Base-by-base conservation (phyloP, 2,888 invertebrate genomes). In the Gortyna flavago region DNA sequence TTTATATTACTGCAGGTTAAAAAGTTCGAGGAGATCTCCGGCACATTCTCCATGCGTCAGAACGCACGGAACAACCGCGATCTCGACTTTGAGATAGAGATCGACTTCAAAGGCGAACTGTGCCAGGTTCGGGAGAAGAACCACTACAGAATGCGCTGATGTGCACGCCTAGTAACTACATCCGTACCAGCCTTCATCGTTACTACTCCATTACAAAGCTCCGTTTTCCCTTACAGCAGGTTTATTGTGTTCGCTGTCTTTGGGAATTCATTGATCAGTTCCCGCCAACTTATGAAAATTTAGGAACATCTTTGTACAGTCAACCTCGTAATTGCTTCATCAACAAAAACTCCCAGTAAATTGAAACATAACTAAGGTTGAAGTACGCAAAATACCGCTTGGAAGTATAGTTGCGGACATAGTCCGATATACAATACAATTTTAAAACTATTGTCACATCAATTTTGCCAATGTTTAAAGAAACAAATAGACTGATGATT, bases 51-150 rank as follows among this genome's bases (percentile, higher is more conserved):
- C 72, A 99, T 99, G 98, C 98, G 98, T 89, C 99, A 99, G 66
- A 99, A 99, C 96, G 98, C 98, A 80, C 97, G 99, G 81, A 99
- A 99, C 96, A 99, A 99, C 95, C 98, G 99, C 71, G 99, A 99
- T 95, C 97, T 99, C 85, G 99, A 99, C 96, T 99, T 99, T 95
- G 98, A 98, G 87, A 98, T 99, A 82, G 98, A 99, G 91, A 97
- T 99, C 69, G 98, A 99, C 91, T 99, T 99, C 96, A 98, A 99
- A 90, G 99, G 99, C 41, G 99, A 99, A 91, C 96, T 98, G 81
- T 98, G 99, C 81, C 98, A 98, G 93, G 98, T 99, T 83, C 97
- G 98, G 86, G 99, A 99, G 97, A 97, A 97, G 87, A 99, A 99
- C 92, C 97, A 98, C 91, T 99, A 99, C 93, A 97, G 99, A 90